These are phyloP conservation scores for Connochaetes taurinus DNA, from an alignment of 2,113 vertebrate genomes.

Conservation along the genomic window DNA sequence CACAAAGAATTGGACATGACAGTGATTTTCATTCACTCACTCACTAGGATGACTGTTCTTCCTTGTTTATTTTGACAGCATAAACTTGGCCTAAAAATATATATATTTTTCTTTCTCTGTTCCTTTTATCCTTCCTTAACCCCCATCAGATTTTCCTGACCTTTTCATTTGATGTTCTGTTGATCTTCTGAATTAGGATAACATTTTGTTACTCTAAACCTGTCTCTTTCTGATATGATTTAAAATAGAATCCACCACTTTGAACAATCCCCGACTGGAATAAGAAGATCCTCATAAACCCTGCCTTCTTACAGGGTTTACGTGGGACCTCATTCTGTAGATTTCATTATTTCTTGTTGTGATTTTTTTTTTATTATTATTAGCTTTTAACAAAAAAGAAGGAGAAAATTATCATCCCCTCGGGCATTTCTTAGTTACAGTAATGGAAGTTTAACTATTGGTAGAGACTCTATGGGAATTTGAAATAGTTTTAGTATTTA, in stretches of 20 bases:
- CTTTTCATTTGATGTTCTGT: not conserved
- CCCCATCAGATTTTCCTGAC: not conserved
- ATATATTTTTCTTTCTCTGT: not conserved
- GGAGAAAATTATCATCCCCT: conserved; percentile 79
- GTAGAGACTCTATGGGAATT: conserved; percentile 68
- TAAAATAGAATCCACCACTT: not conserved
- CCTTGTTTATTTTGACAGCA: not conserved
- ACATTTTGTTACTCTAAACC: conserved; percentile 40
- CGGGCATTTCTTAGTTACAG: conserved; percentile 72
- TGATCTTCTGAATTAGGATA: conserved; percentile 10
- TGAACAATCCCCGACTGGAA: conserved; percentile 74
- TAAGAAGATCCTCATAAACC: conserved; percentile 76
- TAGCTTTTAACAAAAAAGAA: conserved; percentile 76
- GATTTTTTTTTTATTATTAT: conserved; percentile 72
- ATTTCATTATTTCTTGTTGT: conserved; percentile 82
- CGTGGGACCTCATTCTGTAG: conserved; percentile 77
- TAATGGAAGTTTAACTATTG: conserved; percentile 75
- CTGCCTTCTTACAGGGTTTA: conserved; percentile 73
- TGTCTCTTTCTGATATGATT: not conserved
- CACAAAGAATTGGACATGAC: not conserved
- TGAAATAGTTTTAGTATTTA: conserved; percentile 65
- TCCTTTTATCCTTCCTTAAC: not conserved
- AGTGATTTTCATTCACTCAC: not conserved
- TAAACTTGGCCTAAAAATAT: not conserved
- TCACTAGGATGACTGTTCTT: not conserved